Base-by-base conservation (phyloP, 2,888 invertebrate genomes). In the Atrina japonica region DNA sequence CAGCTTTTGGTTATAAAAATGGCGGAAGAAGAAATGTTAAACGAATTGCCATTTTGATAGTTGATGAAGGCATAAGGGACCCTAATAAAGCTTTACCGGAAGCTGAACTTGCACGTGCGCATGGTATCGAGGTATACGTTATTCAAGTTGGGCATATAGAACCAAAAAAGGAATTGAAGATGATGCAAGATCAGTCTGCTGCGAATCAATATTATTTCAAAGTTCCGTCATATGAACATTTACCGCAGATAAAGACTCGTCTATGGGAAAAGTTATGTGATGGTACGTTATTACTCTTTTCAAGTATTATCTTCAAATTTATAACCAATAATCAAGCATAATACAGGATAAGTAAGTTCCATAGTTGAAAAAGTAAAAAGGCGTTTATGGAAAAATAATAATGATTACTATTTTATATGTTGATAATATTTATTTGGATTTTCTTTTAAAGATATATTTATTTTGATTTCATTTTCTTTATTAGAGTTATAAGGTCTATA, bases 91-190 rank as follows among this genome's bases (percentile, higher is more conserved):
- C 84, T 6, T 68, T 85, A 23, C 71, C 73, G 2, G 86, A 86
- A 56, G 84, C 85, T 1, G 72, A 76, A 45, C 61, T 76, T 27
- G 85, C 85, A 0, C 77, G 82, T 30, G 81, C 76, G 14, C 79
- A 77, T n/a, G 86, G 85, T 7, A 77, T 86, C 16, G 86, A 86
- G 76, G 81, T 84, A 3, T 80, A 75, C 59, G 80, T 85, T 0
- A 78, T 86, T 16, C 80, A 81, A 58, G 83, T 86, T 25, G 85
- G 83, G 0, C 75, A 78, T 5, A 74, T 73, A 16, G 66, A 76
- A 11, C 79, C 83, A 0, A 82, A 84, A 60, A 72, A 81, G 27
- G 82, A 85, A 60, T 52, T 84, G 53, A 70, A 72, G 55, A 80
- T 84, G 80, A 83, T 86, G 84, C 82, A 82, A 58, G 84, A 83